Conservation (phyloP, 2,797 vertebrate species). For the Sebastes reedi region DNA sequence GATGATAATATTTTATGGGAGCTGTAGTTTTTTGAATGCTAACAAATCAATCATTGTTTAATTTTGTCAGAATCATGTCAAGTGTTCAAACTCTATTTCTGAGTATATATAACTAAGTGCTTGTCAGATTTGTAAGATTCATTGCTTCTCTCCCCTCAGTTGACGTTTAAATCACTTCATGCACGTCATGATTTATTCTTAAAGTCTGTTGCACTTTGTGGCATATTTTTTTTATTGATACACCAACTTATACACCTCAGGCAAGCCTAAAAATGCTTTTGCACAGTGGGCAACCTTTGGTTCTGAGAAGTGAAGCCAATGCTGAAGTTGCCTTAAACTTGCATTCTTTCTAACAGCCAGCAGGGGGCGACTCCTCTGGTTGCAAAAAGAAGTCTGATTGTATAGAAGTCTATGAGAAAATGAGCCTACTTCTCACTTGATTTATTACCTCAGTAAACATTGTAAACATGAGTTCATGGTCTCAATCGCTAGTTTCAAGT, state of each 20-base stretch:
- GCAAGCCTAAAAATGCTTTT: background rate
- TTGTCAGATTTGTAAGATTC: background rate
- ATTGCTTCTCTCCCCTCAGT: background rate
- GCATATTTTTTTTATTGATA: background rate
- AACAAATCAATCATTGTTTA: background rate
- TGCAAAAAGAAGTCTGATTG: too few species aligned
- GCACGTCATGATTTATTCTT: background rate
- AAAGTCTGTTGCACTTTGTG: background rate
- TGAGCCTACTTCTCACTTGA: too few species aligned
- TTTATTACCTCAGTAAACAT: too few species aligned
- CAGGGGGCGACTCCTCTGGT: too few species aligned
- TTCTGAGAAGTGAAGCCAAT: too few species aligned
- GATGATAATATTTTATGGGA: background rate
- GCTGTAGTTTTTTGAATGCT: background rate
- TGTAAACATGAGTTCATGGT: too few species aligned
- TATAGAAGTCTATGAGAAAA: too few species aligned
- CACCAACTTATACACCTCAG: background rate
- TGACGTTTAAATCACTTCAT: background rate
- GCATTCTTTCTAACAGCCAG: too few species aligned
- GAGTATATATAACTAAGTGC: background rate
- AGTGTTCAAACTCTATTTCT: background rate
- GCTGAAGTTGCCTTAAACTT: too few species aligned
- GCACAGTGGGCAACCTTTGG: too few species aligned
- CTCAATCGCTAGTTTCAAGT: too few species aligned
- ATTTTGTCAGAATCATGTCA: background rate